Conservation (phyloP, 2,113 vertebrate genomes). For the Anthoscopus minutus region DNA sequence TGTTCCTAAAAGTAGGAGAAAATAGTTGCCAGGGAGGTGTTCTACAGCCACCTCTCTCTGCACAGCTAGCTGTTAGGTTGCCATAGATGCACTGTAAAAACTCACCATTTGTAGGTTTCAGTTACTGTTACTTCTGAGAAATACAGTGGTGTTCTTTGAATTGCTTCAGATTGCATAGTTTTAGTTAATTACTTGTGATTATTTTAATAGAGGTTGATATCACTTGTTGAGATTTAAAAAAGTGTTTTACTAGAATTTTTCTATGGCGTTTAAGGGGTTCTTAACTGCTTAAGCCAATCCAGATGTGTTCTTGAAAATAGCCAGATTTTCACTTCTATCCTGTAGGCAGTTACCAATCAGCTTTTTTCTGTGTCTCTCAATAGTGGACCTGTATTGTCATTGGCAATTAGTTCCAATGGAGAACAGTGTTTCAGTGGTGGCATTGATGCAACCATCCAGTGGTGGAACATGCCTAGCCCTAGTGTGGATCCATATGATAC, state of each 20-base stretch:
- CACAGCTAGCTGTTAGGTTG: not conserved
- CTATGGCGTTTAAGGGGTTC: not conserved
- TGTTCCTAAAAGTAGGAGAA: not conserved
- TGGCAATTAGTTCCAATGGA: conserved; percentile 89
- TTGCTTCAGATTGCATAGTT: not conserved
- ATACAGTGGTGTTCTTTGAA: not conserved
- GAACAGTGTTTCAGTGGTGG: conserved; percentile 98
- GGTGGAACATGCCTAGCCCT: conserved; percentile 97
- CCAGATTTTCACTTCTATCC: not conserved
- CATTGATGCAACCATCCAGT: conserved; percentile 92
- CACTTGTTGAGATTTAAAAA: not conserved
- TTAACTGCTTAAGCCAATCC: not conserved
- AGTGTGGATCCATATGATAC: conserved; percentile 97
- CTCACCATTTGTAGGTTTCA: not conserved
- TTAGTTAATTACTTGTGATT: not conserved
- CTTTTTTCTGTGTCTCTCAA: not conserved
- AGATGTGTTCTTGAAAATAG: not conserved
- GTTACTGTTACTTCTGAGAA: not conserved
- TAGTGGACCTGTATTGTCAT: conserved; percentile 91
- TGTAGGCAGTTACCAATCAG: not conserved
- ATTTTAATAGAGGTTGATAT: not conserved
- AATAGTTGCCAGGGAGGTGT: too few relatives aligned
- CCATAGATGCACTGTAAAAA: not conserved
- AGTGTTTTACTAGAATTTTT: not conserved
- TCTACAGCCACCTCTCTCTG: not conserved